Evolutionary conservation across 2,113 vertebrate genomes (phyloP).

Genomic region (Zapus hudsonius): DNA sequence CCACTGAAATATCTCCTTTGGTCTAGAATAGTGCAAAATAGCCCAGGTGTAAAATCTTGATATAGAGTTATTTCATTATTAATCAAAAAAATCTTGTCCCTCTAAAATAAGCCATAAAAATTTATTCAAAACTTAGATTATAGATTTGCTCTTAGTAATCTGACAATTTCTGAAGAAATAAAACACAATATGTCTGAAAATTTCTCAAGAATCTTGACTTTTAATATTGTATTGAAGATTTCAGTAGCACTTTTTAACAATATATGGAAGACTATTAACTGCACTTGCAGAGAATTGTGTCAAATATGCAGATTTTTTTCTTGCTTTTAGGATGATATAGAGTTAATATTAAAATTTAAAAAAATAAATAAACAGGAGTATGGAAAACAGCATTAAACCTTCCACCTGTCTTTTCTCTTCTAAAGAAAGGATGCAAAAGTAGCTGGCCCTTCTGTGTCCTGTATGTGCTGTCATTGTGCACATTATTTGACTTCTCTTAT

Average conservation of each 20-base stretch:
- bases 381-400: not conserved
- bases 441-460: not conserved
- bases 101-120: slow-evolving; percentile 51
- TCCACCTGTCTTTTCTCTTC: not conserved
- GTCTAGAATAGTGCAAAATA: not conserved
- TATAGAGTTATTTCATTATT: slow-evolving; percentile 21
- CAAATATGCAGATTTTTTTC: not conserved
- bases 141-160: slow-evolving; percentile 62
- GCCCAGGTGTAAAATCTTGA: not conserved
- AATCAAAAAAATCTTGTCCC: slow-evolving; percentile 26
- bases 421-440: no score
- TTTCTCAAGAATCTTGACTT: slow-evolving; percentile 33
- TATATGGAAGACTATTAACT: not conserved
- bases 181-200: slow-evolving; percentile 65
- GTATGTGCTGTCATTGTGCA: not conserved
- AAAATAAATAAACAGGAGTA: not conserved
- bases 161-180: slow-evolving; percentile 67
- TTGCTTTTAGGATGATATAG: not conserved
- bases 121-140: slow-evolving; percentile 54
- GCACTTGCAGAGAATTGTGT: not conserved
- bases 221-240: slow-evolving; percentile 22
- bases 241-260: not conserved
- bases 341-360: not conserved
- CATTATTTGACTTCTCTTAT: not conserved
- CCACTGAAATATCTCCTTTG: not conserved